Evolutionary conservation across 2,797 vertebrate species (phyloP), one percentile per base, ranked within the genome.

Genomic region (Microctenopoma stevenorrisi): DNA sequence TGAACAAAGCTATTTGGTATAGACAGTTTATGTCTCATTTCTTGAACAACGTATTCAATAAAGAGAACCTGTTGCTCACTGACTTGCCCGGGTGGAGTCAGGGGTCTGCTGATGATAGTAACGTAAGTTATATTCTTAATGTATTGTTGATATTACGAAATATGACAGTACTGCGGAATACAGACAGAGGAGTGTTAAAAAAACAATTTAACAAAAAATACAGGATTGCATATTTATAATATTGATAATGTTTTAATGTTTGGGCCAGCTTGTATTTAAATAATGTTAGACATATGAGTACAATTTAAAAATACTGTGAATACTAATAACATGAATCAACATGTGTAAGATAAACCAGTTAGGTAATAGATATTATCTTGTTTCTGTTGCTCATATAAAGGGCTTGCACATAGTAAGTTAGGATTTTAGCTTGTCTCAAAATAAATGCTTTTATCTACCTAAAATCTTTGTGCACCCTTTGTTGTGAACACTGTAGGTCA

Each of bases 41-140:
- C 37, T 40, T 88, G 56, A 73, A 35, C 54, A 56, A 30, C 0
- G 22, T 38, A 12, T 75, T 86, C 53, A 54, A 7, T 1, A 35
- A 2, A 12, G 87, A 92, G 74, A 88, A 91, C 64, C 16, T 15
- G 0, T 0, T 75, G 22, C 83, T 91, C 16, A 49, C 30, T 12
- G 60, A 57, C 1, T 2, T 84, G 35, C 68, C 81, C 25, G 57
- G 58, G 8, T 82, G 68, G 74, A 9, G 7, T 1, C 56, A 78
- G 26, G 9, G 7, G 12, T 61, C 40, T 49, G 2, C 62, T 74
- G 42, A 81, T 59, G 42, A 59, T 43, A 72, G 54, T 62, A 59
- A 88, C 87, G 74, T 91, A 73, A 73, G 61, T 38, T 2, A 11
- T 40, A 5, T 13, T 25, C 2, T 58, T 49, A 60, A 7, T 16